Evolutionary conservation across 2,797 vertebrate species (phyloP).

Genomic region (Manis pentadactyla): DNA sequence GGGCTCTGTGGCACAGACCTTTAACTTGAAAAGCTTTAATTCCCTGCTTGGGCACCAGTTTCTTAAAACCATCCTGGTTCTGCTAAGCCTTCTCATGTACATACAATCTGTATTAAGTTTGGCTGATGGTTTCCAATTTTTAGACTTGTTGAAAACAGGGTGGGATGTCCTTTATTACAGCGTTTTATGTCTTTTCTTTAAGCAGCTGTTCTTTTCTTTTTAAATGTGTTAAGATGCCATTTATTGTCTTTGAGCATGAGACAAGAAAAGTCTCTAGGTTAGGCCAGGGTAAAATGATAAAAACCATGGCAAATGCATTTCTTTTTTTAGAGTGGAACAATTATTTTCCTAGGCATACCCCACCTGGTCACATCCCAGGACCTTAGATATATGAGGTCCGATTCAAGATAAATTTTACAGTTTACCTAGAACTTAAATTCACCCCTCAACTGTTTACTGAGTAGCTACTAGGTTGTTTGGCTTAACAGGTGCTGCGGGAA

Average conservation of each 20-base stretch:
- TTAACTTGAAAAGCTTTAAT: neutral
- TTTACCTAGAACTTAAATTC: neutral
- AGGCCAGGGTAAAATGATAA: neutral
- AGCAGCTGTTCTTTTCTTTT: slow-evolving; percentile 6
- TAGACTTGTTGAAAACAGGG: neutral
- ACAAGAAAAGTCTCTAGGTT: neutral
- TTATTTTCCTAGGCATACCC: neutral
- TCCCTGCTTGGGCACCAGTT: neutral
- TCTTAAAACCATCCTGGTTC: neutral
- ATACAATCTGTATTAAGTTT: neutral
- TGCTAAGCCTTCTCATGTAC: neutral
- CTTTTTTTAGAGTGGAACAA: neutral
- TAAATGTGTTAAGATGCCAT: neutral
- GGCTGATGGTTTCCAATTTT: neutral
- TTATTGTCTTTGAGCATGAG: neutral
- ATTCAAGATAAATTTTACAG: neutral
- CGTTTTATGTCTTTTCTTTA: neutral
- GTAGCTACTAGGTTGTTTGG: neutral
- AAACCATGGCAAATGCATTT: neutral
- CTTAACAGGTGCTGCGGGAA: neutral
- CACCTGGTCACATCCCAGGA: neutral
- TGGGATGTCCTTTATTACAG: neutral
- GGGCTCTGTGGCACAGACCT: neutral
- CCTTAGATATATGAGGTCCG: neutral
- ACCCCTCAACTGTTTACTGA: neutral